Evolutionary conservation across 2,113 vertebrate genomes (phyloP).

Genomic region (Periophthalmus modestus): DNA sequence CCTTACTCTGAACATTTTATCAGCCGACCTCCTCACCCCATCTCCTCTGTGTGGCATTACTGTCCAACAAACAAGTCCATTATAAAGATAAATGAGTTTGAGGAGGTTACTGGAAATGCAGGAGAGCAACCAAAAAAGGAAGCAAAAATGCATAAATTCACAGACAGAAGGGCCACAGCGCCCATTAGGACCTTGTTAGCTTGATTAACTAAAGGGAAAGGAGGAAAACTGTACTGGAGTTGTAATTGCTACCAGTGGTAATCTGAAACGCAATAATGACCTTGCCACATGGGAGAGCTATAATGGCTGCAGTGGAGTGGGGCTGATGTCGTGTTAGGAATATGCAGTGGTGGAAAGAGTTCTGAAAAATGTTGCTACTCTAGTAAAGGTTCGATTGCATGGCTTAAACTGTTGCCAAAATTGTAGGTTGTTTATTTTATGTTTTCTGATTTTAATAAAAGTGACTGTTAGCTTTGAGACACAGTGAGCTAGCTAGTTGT

Average conservation of each 20-base stretch:
- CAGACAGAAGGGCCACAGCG: not conserved
- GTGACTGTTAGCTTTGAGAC: too few relatives aligned
- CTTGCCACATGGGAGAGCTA: not conserved
- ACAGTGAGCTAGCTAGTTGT: too few relatives aligned
- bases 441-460: too few relatives aligned
- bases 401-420: too few relatives aligned
- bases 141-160: not conserved
- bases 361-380: too few relatives aligned
- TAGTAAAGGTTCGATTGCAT: too few relatives aligned
- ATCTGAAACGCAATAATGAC: not conserved
- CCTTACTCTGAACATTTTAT: conserved; percentile 8
- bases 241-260: conserved; percentile 1
- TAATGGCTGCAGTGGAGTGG: not conserved
- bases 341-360: too few relatives aligned
- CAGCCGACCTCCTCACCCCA: conserved; percentile 26
- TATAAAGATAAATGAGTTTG: conserved; percentile 4
- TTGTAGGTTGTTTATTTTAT: too few relatives aligned
- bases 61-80: conserved; percentile 30
- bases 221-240: conserved; percentile 4
- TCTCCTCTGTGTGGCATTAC: conserved; percentile 7
- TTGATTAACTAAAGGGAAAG: conserved; percentile 4
- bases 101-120: not conserved
- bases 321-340: not conserved
- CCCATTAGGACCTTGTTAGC: conserved; percentile 4
- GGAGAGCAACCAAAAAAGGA: not conserved